Evolutionary conservation across 2,888 invertebrate genomes (phyloP).

Genomic region (Watsonalla cultraria): DNA sequence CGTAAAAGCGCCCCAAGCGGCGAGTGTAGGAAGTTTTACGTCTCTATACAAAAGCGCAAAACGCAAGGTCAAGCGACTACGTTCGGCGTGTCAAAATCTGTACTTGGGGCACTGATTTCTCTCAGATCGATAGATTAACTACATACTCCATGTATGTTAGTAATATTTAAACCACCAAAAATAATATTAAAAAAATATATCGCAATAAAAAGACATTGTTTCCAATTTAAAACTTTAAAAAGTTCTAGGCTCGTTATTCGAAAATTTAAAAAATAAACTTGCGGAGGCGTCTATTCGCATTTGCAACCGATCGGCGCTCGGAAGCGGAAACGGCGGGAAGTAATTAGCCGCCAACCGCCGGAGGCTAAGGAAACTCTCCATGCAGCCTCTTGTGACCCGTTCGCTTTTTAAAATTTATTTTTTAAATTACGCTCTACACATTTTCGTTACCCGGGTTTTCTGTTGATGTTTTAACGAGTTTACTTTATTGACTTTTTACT

Average conservation of each 20-base stretch:
- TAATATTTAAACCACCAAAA: too few relatives aligned
- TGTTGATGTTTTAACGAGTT: background rate
- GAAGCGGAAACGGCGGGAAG: constrained; percentile 67
- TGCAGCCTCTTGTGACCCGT: constrained; percentile 27
- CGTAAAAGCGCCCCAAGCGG: too few relatives aligned
- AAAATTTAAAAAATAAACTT: constrained; percentile 9
- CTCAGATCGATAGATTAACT: too few relatives aligned
- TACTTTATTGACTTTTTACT: background rate
- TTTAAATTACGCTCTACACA: background rate
- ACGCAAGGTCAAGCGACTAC: too few relatives aligned
- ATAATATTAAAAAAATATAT: background rate
- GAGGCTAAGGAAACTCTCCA: constrained; percentile 49
- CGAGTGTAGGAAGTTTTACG: too few relatives aligned
- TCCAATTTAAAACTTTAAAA: constrained; percentile 20
- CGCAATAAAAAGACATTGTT: constrained; percentile 16
- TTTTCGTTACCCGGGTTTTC: background rate
- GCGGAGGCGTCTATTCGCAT: constrained; percentile 11
- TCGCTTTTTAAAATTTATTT: background rate
- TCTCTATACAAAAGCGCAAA: too few relatives aligned
- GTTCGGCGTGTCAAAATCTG: too few relatives aligned
- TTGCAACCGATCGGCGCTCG: constrained; percentile 36
- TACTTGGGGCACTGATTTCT: too few relatives aligned
- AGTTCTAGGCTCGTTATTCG: constrained; percentile 26
- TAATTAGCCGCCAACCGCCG: constrained; percentile 61
- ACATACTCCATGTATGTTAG: too few relatives aligned